Evolutionary conservation across 1,140 invertebrate species (phyloP).

Genomic region (Kradibia gibbosae): DNA sequence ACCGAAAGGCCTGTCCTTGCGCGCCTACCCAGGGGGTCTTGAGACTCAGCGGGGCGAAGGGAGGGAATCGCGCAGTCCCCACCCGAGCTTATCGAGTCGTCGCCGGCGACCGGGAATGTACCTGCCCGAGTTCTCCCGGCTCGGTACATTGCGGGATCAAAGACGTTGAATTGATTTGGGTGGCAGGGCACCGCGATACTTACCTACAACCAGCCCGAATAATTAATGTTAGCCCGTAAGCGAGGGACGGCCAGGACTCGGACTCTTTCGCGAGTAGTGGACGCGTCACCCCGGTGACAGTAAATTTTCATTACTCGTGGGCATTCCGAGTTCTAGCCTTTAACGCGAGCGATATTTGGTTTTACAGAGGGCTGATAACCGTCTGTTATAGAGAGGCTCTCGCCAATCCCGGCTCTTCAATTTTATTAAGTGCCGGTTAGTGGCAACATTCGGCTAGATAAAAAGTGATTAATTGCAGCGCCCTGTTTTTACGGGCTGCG

Average conservation of each 20-base stretch:
- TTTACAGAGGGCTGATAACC: not conserved
- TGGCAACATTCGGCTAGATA: not conserved
- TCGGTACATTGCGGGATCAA: not conserved
- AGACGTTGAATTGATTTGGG: not conserved
- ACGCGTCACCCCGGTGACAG: not conserved
- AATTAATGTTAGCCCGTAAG: no score
- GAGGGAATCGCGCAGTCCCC: not conserved
- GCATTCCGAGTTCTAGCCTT: not conserved
- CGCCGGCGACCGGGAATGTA: not conserved
- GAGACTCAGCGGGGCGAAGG: not conserved
- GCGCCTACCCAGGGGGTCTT: not conserved
- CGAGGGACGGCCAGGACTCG: no score
- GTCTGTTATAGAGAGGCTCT: not conserved
- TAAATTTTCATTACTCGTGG: not conserved
- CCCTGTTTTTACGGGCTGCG: no score
- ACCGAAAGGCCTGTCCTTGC: no score
- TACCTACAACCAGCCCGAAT: not conserved
- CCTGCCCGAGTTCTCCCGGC: not conserved
- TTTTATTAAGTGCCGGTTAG: not conserved
- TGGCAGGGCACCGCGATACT: not conserved
- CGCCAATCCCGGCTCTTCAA: not conserved
- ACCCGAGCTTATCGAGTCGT: not conserved
- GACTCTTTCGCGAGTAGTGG: no score
- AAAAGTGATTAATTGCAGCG: slow-evolving; percentile 11
- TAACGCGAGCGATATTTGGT: no score